These are phyloP conservation scores for Chrysolina americana DNA, from an alignment of 2,888 invertebrate species.

Conservation along the genomic window DNA sequence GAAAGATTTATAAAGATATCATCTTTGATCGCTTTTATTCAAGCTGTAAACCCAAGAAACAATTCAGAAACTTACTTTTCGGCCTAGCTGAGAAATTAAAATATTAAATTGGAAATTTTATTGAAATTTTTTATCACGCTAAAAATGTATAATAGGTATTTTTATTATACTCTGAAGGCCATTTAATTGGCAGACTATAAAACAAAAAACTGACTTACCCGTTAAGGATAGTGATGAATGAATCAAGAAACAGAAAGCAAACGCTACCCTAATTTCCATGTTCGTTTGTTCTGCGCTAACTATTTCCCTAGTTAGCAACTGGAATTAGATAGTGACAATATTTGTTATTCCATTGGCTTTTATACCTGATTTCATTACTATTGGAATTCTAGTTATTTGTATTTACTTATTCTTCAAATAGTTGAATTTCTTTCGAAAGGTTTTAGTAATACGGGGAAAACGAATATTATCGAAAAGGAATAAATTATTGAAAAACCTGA, in stretches of 20 bases:
- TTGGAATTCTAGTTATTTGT: background rate
- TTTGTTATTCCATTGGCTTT: background rate
- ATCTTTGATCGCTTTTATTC: no score
- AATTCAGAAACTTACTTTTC: no score
- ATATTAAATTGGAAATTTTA: no score
- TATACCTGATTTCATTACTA: slow-evolving; percentile 3
- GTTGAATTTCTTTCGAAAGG: background rate
- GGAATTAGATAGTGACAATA: background rate
- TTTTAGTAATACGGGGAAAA: background rate
- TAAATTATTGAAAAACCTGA: no score
- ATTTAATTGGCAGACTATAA: no score
- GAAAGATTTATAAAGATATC: no score
- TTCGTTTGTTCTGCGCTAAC: slow-evolving; percentile 8
- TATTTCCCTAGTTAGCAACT: slow-evolving; percentile 8
- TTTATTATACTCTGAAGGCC: no score
- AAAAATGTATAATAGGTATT: no score
- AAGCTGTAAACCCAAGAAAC: no score
- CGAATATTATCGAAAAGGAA: background rate
- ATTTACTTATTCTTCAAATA: slow-evolving; percentile 1
- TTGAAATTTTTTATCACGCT: no score
- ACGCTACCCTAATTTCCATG: slow-evolving; percentile 23
- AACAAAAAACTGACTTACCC: background rate
- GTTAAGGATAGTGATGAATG: slow-evolving; percentile 12
- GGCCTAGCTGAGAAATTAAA: no score
- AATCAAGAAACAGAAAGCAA: background rate